Evolutionary conservation across 2,888 invertebrate species (phyloP).

Genomic region (Stegana nigrithorax): DNA sequence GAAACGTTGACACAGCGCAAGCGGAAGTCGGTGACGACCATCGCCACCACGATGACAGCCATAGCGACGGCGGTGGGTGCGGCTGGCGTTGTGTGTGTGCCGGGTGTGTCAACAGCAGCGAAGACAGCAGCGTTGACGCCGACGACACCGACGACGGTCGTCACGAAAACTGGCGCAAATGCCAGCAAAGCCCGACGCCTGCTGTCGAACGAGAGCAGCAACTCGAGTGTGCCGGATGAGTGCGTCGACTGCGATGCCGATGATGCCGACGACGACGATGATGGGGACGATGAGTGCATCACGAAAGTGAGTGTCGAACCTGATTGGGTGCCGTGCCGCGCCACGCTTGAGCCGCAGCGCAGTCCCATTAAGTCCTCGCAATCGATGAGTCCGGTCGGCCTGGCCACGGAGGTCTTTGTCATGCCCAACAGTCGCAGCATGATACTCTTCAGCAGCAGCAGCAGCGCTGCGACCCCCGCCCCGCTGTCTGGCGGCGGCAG

Average conservation of each 20-base stretch:
- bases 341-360: constrained; percentile 55
- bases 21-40: constrained; percentile 46
- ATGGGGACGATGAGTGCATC: too few species aligned
- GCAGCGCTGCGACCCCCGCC: constrained; percentile 18
- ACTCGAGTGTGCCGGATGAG: constrained; percentile 43
- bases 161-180: background rate
- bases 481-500: constrained; percentile 28
- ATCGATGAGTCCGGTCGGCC: constrained; percentile 63
- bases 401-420: constrained; percentile 53
- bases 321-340: constrained; percentile 51
- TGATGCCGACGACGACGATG: background rate
- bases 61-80: constrained; percentile 24
- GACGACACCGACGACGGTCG: background rate
- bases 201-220: constrained; percentile 45
- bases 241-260: constrained; percentile 21
- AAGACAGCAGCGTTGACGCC: background rate
- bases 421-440: constrained; percentile 67
- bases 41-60: constrained; percentile 37
- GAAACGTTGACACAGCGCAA: constrained; percentile 52
- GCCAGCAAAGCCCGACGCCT: constrained; percentile 31
- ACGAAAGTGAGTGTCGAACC: constrained; percentile 31
- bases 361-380: constrained; percentile 66
- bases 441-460: constrained; percentile 54
- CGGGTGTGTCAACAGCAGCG: background rate
- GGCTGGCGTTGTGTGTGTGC: too few species aligned